Evolutionary conservation across 2,797 vertebrate genomes (phyloP), one percentile per base, ranked within the genome.

Genomic region (Enteromius paludinosus): DNA sequence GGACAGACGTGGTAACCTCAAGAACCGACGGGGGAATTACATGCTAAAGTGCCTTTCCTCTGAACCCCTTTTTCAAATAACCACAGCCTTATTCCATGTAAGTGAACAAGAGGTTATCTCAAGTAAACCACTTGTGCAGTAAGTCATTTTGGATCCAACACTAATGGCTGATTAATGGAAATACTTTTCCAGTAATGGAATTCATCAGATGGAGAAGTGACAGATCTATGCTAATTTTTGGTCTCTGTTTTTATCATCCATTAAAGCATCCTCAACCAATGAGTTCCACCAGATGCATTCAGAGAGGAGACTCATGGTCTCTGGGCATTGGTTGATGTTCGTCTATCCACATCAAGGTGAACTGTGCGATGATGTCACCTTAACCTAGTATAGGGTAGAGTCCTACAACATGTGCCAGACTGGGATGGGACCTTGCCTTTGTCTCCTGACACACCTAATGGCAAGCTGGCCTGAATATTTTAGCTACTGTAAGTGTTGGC

Each of bases 401-500:
- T 17, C 75, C 45, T 69, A 30, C 35, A 66, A 62, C 70, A 28
- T 72, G 61, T 76, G 45, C 76, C 75, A 85, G 56, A 83, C 71
- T 65, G 61, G 83, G 79, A 79, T 86, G 86, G 82, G 79, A 89
- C 86, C 87, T 85, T 90, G 88, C 88, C 90, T 87, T 91, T 91
- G 87, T 88, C 88, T 82, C 86, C 84, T 62, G 86, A 87, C 77
- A 89, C 82, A 84, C 82, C 66, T 90, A 88, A 89, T 78, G 73
- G 88, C 87, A 89, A 86, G 88, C 74, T 92, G 92, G 90, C 92
- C 92, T 90, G 90, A 91, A 93, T 93, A 92, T 90, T 91, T 87
- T 79, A 87, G 82, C 61, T 88, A 88, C 85, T 74, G 85, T 89
- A 89, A 92, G 91, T 92, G 92, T 92, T 82, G 88, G 1, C 45